Evolutionary conservation across 23 tunicate species (phyloP), one percentile per base, ranked within the genome.

Genomic region (Oikopleura albicans): DNA sequence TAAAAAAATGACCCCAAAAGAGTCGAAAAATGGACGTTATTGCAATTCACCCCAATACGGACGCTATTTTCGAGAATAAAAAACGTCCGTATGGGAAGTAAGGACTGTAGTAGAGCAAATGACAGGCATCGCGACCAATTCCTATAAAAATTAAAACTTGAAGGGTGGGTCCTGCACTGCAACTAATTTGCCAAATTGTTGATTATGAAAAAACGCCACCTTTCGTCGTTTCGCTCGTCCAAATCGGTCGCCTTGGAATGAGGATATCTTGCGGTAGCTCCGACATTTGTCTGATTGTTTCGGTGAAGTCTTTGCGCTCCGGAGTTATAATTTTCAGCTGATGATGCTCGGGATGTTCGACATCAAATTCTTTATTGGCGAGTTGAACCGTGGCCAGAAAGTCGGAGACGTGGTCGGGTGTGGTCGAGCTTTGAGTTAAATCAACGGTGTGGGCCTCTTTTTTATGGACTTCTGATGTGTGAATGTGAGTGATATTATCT

Each of bases 241-340:
- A 49, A 49, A 49, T 22, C 0, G 98, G 98, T 40, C 98, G 85
- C 40, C 95, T 83, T 39, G 98, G 98, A 76, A 93, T 89, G 1
- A 85, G 39, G 4, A 91, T 36, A 8, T 84, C 76, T 59, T 91
- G 87, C 84, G 84, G 40, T 40, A 83, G 87, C 39, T 86, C 86
- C n/a, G 16, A 8, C 59, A 49, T 49, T 8, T 49, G 59, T 22
- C 22, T 22, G 59, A 49, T 49, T 8, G 22, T 49, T 8, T 49
- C 22, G 16, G 59, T 22, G 59, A 49, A 49, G 59, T 49, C 59
- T 22, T 49, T 49, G 8, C 59, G 59, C 8, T 49, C 59, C 22
- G 59, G 59, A 8, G 8, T 8, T 8, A 49, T 8, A n/a, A n/a
- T n/a, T n/a, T n/a, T n/a, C 59, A 49, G 22, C 22, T 22, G 8